phyloP scores from a whole-genome alignment of 2,113 vertebrate genomes.

The Elephas maximus region DNA sequence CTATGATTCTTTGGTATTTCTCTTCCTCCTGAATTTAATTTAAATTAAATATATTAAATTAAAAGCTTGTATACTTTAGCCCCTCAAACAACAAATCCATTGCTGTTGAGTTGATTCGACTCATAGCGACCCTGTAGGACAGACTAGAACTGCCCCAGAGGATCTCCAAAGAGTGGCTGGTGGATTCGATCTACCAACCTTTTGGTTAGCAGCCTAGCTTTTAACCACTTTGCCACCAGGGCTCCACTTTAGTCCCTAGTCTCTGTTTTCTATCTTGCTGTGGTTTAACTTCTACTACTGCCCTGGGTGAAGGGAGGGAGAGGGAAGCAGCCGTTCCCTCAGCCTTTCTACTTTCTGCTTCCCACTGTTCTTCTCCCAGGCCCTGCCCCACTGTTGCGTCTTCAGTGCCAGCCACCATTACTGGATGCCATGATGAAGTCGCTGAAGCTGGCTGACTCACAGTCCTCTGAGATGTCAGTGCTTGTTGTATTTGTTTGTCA shows the following conservation, averaged over 20 bases:
- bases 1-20: background rate
- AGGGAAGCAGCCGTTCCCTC: background rate
- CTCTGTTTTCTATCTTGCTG: background rate
- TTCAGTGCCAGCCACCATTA: background rate
- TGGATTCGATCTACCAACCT: no score
- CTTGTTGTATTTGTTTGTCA: background rate
- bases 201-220: no score
- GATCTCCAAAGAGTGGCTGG: no score
- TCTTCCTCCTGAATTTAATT: background rate
- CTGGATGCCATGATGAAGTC: background rate
- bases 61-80: background rate
- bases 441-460: background rate
- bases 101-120: no score
- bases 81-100: no score
- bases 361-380: background rate
- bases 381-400: background rate
- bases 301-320: background rate
- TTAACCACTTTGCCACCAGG: no score
- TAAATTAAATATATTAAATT: background rate
- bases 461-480: background rate
- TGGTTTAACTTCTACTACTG: background rate
- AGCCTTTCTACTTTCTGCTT: background rate
- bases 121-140: no score
- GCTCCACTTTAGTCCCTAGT: background rate
- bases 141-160: no score